phyloP scores from a whole-genome alignment of 2,888 invertebrate species.

The Luperina testacea region DNA sequence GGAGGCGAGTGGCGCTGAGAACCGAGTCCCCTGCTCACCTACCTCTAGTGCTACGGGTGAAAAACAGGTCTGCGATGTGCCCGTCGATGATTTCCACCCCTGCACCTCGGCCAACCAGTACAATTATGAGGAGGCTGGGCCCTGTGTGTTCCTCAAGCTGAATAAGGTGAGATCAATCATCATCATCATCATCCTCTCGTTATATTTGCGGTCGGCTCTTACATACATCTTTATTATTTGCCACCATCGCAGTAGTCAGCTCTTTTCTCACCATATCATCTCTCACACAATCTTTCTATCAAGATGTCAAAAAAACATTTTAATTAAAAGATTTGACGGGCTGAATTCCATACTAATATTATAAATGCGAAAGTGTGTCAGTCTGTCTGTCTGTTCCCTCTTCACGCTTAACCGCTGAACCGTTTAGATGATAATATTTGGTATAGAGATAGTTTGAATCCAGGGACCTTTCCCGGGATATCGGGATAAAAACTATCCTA shows the following conservation, averaged over 20 bases:
- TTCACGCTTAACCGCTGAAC: too few species aligned
- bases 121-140: constrained; percentile 96
- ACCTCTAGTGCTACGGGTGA: constrained; percentile 90
- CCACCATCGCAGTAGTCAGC: not conserved
- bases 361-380: too few species aligned
- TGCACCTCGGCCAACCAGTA: constrained; percentile 95
- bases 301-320: too few species aligned
- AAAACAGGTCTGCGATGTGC: constrained; percentile 95
- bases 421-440: too few species aligned
- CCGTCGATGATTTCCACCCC: constrained; percentile 92
- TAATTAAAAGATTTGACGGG: too few species aligned
- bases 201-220: too few species aligned
- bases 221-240: too few species aligned
- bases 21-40: constrained; percentile 92
- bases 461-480: too few species aligned
- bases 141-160: constrained; percentile 98
- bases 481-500: too few species aligned
- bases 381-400: too few species aligned
- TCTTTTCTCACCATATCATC: not conserved
- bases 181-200: not conserved
- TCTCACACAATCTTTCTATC: not conserved
- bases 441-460: too few species aligned
- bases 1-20: constrained; percentile 88
- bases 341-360: too few species aligned
- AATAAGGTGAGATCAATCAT: constrained; percentile 93